phyloP scores from a whole-genome alignment of 2,888 invertebrate species.

The Mythimna vitellina region DNA sequence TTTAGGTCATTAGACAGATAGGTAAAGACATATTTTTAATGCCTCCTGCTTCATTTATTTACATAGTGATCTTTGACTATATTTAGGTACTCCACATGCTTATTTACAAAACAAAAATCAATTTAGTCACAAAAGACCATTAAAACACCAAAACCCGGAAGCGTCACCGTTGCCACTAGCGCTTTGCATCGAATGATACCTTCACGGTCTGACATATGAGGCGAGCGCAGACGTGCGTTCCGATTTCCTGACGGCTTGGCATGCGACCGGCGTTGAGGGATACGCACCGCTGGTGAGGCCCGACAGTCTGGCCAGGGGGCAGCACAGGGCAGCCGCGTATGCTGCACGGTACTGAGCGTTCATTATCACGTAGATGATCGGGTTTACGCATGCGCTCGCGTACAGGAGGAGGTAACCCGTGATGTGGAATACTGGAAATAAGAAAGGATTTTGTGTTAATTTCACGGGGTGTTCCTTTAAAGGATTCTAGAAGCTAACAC shows the following conservation, averaged over 20 bases:
- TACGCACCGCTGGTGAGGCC: slow-evolving; percentile 92
- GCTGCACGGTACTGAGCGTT: slow-evolving; percentile 98
- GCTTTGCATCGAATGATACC: slow-evolving; percentile 77
- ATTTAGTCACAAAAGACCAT: not conserved
- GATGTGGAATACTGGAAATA: slow-evolving; percentile 92
- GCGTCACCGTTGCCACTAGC: slow-evolving; percentile 57
- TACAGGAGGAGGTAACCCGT: slow-evolving; percentile 96
- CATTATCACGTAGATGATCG: slow-evolving; percentile 98
- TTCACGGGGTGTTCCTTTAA: not conserved
- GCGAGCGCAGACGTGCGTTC: slow-evolving; percentile 83
- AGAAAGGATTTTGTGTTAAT: not conserved
- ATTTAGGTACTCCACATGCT: not conserved
- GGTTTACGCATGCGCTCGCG: slow-evolving; percentile 97
- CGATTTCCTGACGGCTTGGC: slow-evolving; percentile 77
- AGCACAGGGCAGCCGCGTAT: slow-evolving; percentile 95
- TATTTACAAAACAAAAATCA: not conserved
- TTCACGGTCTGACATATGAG: slow-evolving; percentile 86
- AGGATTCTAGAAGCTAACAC: too few species aligned
- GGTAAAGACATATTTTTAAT: not conserved
- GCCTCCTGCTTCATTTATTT: not conserved
- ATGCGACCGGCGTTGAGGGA: slow-evolving; percentile 85
- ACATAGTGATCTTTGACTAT: not conserved
- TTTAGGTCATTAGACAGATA: too few species aligned
- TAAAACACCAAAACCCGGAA: slow-evolving; percentile 46
- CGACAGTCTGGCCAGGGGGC: slow-evolving; percentile 90